Evolutionary conservation across 1,140 invertebrate genomes (phyloP).

Genomic region (Bicyclus anynana): DNA sequence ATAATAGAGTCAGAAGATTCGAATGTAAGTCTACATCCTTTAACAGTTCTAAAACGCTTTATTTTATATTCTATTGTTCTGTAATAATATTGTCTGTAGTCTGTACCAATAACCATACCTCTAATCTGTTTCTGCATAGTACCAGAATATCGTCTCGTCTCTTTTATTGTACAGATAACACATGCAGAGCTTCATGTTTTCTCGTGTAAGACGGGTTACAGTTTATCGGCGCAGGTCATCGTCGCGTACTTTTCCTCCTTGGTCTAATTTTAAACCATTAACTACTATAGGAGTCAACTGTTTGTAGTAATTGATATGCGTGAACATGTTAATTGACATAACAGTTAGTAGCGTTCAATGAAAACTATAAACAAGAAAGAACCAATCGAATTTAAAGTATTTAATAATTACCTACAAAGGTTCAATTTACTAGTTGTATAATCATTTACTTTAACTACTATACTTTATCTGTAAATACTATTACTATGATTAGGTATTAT

Average conservation of each 20-base stretch:
- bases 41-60: too few relatives aligned
- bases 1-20: too few relatives aligned
- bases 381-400: too few relatives aligned
- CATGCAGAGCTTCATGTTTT: background rate
- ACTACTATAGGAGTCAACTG: slow-evolving; percentile 27
- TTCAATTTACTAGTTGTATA: too few relatives aligned
- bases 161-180: background rate
- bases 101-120: too few relatives aligned
- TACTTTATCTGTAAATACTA: too few relatives aligned
- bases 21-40: too few relatives aligned
- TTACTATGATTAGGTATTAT: too few relatives aligned
- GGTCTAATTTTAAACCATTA: slow-evolving; percentile 53
- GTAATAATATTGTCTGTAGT: too few relatives aligned
- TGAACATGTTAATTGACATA: slow-evolving; percentile 7
- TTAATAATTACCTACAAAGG: too few relatives aligned
- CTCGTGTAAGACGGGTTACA: slow-evolving; percentile 37
- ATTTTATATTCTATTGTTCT: too few relatives aligned
- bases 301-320: slow-evolving; percentile 22
- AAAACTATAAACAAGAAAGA: background rate
- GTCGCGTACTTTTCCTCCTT: slow-evolving; percentile 62
- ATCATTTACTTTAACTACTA: too few relatives aligned
- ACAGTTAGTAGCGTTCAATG: slow-evolving; percentile 4
- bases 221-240: slow-evolving; percentile 42
- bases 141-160: background rate
- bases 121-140: background rate